A percentile compares a stretch with the other conserved stretches of the same genome.
These are phyloP conservation scores for Alviniconcha marisindica DNA, from an alignment of 1,140 invertebrate genomes.

Conservation along the genomic window DNA sequence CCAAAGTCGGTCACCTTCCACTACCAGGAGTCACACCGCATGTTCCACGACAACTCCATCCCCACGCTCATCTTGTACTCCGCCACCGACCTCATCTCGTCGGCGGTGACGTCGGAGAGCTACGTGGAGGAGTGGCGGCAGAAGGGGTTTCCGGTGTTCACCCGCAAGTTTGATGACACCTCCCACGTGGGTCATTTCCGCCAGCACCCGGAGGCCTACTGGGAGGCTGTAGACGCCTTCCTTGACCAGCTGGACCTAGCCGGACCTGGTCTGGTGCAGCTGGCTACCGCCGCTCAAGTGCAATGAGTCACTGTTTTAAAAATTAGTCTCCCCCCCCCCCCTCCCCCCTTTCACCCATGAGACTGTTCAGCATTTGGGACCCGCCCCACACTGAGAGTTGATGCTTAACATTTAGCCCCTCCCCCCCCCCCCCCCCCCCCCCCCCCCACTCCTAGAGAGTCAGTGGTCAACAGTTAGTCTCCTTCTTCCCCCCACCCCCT, in stretches of 20 bases:
- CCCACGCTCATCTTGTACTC: slow-evolving; percentile 33
- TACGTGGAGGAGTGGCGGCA: slow-evolving; percentile 30
- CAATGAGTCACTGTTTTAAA: no score
- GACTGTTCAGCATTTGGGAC: no score
- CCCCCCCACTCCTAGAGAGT: no score
- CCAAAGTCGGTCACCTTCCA: slow-evolving; percentile 30
- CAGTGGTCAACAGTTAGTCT: no score
- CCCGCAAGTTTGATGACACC: slow-evolving; percentile 8
- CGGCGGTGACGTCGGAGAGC: slow-evolving; percentile 6
- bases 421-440: no score
- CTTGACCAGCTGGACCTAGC: not conserved
- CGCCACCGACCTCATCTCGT: slow-evolving; percentile 29
- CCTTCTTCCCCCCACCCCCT: no score
- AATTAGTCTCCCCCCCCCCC: no score
- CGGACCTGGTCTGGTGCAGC: no score
- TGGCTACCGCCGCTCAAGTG: no score
- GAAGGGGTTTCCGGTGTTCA: not conserved
- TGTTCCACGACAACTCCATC: slow-evolving; percentile 29
- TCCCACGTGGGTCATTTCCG: slow-evolving; percentile 27
- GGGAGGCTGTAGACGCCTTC: slow-evolving; percentile 23
- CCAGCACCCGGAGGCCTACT: slow-evolving; percentile 17
- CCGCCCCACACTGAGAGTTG: no score
- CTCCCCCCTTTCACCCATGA: no score
- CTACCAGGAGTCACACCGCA: slow-evolving; percentile 31
- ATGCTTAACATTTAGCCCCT: no score